Evolutionary conservation across 2,113 vertebrate genomes (phyloP).

Genomic region (Monopterus albus): DNA sequence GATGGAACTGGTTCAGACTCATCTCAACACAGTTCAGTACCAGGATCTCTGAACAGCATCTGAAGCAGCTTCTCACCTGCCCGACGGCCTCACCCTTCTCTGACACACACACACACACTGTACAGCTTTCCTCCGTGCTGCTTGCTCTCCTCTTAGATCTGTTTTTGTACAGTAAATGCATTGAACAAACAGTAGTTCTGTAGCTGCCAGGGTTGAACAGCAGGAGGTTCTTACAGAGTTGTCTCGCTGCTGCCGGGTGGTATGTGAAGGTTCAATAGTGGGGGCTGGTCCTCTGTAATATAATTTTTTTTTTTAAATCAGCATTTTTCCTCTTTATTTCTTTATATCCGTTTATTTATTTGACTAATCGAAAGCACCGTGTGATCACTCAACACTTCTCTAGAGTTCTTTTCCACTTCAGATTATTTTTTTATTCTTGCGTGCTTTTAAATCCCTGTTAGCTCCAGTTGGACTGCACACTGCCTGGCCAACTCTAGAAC

Average conservation of each 20-base stretch:
- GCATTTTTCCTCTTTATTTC: conserved; percentile 5
- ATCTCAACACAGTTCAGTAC: conserved; percentile 79
- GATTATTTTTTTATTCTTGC: conserved; percentile 30
- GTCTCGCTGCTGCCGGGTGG: conserved; percentile 54
- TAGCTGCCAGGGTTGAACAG: conserved; percentile 42
- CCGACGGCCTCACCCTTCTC: conserved; percentile 42
- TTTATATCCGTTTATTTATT: conserved; percentile 73
- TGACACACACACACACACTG: conserved; percentile 25
- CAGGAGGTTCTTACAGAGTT: conserved; percentile 45
- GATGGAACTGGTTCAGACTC: conserved; percentile 76
- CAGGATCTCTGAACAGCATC: conserved; percentile 81
- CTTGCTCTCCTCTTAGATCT: conserved; percentile 60
- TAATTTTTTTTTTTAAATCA: conserved; percentile 46
- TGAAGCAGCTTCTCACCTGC: conserved; percentile 63
- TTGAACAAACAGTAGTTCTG: conserved; percentile 45
- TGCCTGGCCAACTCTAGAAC: conserved; percentile 33
- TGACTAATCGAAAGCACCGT: conserved; percentile 43
- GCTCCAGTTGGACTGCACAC: conserved; percentile 8
- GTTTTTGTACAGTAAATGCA: conserved; percentile 63
- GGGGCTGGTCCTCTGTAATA: conserved; percentile 83
- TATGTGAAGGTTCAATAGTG: conserved; percentile 67
- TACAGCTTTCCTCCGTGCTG: conserved; percentile 56
- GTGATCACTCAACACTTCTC: conserved; percentile 17
- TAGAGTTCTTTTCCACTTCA: conserved; percentile 12
- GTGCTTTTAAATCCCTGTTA: conserved; percentile 36